Base-by-base conservation (phyloP, 2,113 vertebrate species). In the Nansenia antarctica region DNA sequence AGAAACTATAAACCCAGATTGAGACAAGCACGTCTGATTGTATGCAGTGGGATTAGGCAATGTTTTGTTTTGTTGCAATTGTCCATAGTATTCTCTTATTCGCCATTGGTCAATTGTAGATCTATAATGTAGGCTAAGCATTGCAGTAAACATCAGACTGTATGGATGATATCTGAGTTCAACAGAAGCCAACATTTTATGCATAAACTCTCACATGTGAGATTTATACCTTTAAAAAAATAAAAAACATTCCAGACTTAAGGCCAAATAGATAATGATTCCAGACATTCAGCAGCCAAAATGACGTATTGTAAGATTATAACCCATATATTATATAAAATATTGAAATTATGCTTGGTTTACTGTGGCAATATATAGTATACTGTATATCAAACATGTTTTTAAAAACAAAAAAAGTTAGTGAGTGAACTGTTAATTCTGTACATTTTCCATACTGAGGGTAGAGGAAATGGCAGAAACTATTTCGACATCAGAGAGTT, bases 1-100 rank as follows among this genome's bases (percentile, higher is more conserved):
- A 85, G 67, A 80, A 65, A 18, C 22, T 59, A 22, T 89, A 87
- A 92, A 90, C 74, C 83, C 85, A 84, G 82, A 85, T 72, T 80
- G 77, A 78, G 74, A 70, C 67, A 73, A 76, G 58, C 71, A 67
- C 22, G 4, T 9, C 42, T 77, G 82, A 91, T 90, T 89, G 80
- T 53, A 86, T 63, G 64, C 37, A 45, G 70, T 18, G 35, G 85
- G 80, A 91, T 90, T 87, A 87, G 64, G 61, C 39, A 55, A 55
- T 61, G 73, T 59, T 77, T n/a, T n/a, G n/a, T n/a, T n/a, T n/a
- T n/a, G n/a, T n/a, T n/a, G n/a, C n/a, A n/a, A 82, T 85, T 81
- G 78, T 84, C 62, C 58, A 26, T 55, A 75, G 65, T 72, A 74
- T 82, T 86, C 65, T 62, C 49, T 86, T 76, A 76, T 81, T 37